Evolutionary conservation across 2,113 vertebrate genomes (phyloP).

Genomic region (Phaetusa simplex): DNA sequence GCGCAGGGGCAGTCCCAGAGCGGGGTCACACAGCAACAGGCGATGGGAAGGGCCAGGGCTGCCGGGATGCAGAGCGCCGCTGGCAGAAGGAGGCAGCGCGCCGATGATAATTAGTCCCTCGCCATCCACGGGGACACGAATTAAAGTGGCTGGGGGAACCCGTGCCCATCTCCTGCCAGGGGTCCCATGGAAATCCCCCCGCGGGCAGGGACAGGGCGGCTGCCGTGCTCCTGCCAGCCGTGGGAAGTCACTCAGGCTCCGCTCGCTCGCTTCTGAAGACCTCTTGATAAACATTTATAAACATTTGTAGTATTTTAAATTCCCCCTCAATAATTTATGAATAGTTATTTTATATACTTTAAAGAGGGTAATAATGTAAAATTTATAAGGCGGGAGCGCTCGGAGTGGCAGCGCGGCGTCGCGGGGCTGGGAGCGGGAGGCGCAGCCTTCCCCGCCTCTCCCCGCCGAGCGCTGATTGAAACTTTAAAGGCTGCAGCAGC

Average conservation of each 20-base stretch:
- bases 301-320: constrained; percentile 77
- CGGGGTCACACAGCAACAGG: accelerated
- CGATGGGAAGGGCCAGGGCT: accelerated
- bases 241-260: constrained; percentile 36
- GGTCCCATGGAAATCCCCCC: neutral
- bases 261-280: constrained; percentile 62
- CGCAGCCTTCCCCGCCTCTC: constrained; percentile 20
- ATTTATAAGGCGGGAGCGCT: constrained; percentile 71
- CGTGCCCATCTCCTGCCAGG: accelerated
- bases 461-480: constrained; percentile 49
- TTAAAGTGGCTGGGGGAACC: neutral
- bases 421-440: constrained; percentile 44
- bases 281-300: constrained; percentile 78
- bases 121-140: neutral
- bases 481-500: constrained; percentile 52
- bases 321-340: constrained; percentile 73
- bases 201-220: neutral
- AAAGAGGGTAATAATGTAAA: constrained; percentile 73
- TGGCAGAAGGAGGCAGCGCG: neutral
- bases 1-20: neutral
- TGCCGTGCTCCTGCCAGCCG: constrained; percentile 19
- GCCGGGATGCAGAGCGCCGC: accelerated
- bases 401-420: constrained; percentile 54
- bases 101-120: neutral
- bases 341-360: constrained; percentile 76